Evolutionary conservation across 1,140 invertebrate species (phyloP).

Genomic region (Eueides isabella): DNA sequence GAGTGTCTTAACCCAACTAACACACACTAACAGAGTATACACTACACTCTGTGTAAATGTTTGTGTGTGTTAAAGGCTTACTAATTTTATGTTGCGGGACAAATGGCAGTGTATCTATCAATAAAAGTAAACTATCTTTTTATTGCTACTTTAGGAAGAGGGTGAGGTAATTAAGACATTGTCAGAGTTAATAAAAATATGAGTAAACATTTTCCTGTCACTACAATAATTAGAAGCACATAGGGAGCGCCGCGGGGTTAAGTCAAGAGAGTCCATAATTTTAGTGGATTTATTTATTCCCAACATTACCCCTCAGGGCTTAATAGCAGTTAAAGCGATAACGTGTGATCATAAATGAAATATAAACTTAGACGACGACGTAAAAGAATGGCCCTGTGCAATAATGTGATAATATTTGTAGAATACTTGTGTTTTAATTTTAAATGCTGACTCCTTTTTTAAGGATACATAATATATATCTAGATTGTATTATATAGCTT

Average conservation of each 20-base stretch:
- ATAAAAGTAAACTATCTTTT: too few relatives aligned
- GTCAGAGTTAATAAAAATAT: slow-evolving; percentile 52
- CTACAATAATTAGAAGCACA: slow-evolving; percentile 65
- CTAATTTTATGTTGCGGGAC: too few relatives aligned
- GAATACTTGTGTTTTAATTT: not conserved
- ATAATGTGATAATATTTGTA: slow-evolving; percentile 30
- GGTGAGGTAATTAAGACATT: not conserved
- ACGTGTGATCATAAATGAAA: slow-evolving; percentile 78
- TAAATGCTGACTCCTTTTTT: too few relatives aligned
- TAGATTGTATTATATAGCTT: too few relatives aligned
- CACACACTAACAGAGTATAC: too few relatives aligned
- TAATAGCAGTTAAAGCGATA: slow-evolving; percentile 71
- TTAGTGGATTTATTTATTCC: slow-evolving; percentile 57
- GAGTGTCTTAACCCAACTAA: too few relatives aligned
- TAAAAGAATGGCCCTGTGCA: slow-evolving; percentile 61
- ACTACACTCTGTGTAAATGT: too few relatives aligned
- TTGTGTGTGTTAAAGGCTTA: too few relatives aligned
- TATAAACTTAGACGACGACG: slow-evolving; percentile 71
- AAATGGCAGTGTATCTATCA: too few relatives aligned
- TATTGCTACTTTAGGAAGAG: not conserved
- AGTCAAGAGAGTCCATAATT: slow-evolving; percentile 55
- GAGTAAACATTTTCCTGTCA: slow-evolving; percentile 62
- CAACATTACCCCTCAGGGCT: slow-evolving; percentile 51
- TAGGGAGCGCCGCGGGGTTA: slow-evolving; percentile 51
- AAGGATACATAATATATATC: too few relatives aligned